Evolutionary conservation across 1,140 invertebrate species (phyloP).

Genomic region (Drosophila santomea): DNA sequence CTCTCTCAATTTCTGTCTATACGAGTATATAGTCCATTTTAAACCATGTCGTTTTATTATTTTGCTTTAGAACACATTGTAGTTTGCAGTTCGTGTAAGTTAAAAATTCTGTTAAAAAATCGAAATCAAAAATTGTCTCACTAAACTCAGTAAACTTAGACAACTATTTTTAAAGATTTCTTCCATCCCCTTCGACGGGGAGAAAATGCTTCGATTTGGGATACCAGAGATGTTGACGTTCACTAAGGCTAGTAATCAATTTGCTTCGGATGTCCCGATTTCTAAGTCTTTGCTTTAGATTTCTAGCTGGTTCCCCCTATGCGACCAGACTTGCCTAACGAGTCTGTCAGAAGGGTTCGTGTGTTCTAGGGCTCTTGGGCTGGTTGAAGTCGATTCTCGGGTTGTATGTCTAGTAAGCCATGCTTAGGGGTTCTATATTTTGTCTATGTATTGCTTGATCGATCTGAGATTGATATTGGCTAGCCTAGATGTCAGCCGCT

Average conservation of each 20-base stretch:
- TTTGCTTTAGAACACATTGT: slow-evolving; percentile 66
- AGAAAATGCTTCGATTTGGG: slow-evolving; percentile 43
- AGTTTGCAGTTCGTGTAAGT: slow-evolving; percentile 64
- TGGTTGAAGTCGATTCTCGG: slow-evolving; percentile 55
- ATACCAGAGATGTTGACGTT: slow-evolving; percentile 20
- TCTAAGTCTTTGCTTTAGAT: slow-evolving; percentile 31
- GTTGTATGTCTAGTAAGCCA: slow-evolving; percentile 68
- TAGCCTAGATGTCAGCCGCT: slow-evolving; percentile 44
- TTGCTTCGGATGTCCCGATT: slow-evolving; percentile 10
- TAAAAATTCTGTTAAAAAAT: slow-evolving; percentile 8
- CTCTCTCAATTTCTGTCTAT: slow-evolving; percentile 14
- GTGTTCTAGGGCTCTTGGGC: slow-evolving; percentile 1
- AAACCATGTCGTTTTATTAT: slow-evolving; percentile 59
- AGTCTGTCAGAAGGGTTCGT: slow-evolving; percentile 3
- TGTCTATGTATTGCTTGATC: slow-evolving; percentile 66
- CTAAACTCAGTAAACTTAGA: slow-evolving; percentile 51
- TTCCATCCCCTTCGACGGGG: slow-evolving; percentile 15
- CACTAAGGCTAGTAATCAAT: slow-evolving; percentile 42
- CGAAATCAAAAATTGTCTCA: slow-evolving; percentile 37
- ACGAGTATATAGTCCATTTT: slow-evolving; percentile 57
- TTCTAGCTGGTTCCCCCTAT: slow-evolving; percentile 22
- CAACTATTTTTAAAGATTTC: slow-evolving; percentile 31
- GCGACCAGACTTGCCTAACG: slow-evolving; percentile 13
- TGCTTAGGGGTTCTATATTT: slow-evolving; percentile 64
- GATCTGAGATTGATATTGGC: slow-evolving; percentile 54